Evolutionary conservation across 2,797 vertebrate species (phyloP).

Genomic region (Eremophila alpestris): DNA sequence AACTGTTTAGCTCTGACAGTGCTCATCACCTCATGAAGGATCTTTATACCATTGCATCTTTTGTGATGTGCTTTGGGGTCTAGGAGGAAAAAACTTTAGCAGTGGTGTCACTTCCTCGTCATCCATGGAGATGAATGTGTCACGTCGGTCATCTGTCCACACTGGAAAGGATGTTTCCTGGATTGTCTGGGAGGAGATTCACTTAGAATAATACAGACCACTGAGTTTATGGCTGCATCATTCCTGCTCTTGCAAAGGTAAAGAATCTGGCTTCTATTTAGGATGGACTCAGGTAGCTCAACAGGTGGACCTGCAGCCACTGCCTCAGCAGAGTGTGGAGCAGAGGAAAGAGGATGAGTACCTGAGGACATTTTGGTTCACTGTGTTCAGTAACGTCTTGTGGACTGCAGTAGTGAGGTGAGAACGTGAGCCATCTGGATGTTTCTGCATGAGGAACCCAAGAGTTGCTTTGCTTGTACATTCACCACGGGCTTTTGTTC

Average conservation of each 20-base stretch:
- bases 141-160: neutral
- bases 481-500: neutral
- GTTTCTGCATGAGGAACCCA: neutral
- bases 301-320: neutral
- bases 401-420: neutral
- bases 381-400: neutral
- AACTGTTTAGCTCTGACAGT: neutral
- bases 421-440: neutral
- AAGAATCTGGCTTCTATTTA: neutral
- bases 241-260: neutral
- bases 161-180: neutral
- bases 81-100: neutral
- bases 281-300: neutral
- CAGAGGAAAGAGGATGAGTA: neutral
- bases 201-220: neutral
- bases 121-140: neutral
- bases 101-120: neutral
- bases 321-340: neutral
- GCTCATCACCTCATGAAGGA: neutral
- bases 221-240: neutral
- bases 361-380: neutral
- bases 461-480: neutral
- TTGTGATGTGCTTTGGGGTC: neutral
- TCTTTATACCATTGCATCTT: neutral
- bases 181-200: neutral